A percentile compares a stretch with the other conserved stretches of the same genome.
Evolutionary conservation across 1,140 invertebrate species (phyloP).

Genomic region (Tribolium castaneum): DNA sequence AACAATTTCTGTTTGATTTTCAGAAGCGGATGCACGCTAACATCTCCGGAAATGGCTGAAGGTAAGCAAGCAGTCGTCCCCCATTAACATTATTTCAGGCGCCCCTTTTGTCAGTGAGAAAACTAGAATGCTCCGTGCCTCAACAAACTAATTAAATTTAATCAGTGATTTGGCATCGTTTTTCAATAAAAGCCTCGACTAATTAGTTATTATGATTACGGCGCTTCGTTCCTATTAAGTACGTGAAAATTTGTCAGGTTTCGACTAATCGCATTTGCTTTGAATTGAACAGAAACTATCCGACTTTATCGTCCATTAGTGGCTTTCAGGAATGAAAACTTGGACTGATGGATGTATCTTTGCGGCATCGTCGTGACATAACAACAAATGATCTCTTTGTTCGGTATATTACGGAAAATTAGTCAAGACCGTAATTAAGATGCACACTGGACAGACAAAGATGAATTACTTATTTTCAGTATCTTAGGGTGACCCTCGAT

Average conservation of each 20-base stretch:
- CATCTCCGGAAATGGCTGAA: background rate
- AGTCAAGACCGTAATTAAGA: slow-evolving; percentile 2
- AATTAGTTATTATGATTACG: background rate
- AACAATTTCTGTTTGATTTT: background rate
- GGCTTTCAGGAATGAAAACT: background rate
- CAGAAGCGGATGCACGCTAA: background rate
- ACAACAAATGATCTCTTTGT: slow-evolving; percentile 34
- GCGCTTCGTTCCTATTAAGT: background rate
- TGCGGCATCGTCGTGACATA: slow-evolving; percentile 7
- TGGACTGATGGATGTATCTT: background rate
- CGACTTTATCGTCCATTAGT: background rate
- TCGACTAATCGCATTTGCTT: background rate
- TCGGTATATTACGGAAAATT: slow-evolving; percentile 19
- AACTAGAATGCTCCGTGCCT: background rate
- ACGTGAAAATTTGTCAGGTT: background rate
- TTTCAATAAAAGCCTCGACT: background rate
- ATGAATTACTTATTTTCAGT: background rate
- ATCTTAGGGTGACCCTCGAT: background rate
- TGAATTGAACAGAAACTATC: background rate
- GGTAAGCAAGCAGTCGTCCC: background rate
- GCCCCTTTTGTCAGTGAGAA: background rate
- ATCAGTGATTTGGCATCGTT: background rate
- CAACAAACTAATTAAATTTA: slow-evolving; percentile 19
- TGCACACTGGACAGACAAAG: background rate
- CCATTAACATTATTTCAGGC: background rate